A percentile compares a stretch with the other conserved stretches of the same genome.
Conservation (phyloP, 2,113 vertebrate genomes). For the Agelaius phoeniceus region DNA sequence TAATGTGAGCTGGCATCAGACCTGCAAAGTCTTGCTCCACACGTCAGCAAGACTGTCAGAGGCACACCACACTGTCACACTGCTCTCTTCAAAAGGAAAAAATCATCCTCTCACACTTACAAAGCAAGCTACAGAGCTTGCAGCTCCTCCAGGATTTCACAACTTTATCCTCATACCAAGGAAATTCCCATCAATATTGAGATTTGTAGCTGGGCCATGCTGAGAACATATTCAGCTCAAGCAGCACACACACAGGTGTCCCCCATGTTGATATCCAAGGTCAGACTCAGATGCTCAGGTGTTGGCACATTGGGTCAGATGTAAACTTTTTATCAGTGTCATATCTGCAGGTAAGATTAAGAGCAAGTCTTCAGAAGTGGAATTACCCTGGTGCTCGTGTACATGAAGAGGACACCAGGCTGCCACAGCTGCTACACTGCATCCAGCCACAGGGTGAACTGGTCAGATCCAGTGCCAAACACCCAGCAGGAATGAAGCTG, state of each 20-base stretch:
- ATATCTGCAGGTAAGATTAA: not conserved
- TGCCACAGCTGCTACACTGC: not conserved
- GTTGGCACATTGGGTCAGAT: not conserved
- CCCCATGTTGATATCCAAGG: not conserved
- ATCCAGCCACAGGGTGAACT: not conserved
- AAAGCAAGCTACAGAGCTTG: not conserved
- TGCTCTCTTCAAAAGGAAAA: not conserved
- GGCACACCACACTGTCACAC: not conserved
- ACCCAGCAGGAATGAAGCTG: not conserved
- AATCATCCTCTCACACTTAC: not conserved
- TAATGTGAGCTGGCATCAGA: not conserved
- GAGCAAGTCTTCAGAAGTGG: not conserved
- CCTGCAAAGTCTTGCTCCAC: not conserved
- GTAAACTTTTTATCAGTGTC: not conserved
- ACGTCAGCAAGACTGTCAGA: not conserved
- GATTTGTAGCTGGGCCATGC: not conserved
- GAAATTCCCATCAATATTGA: not conserved
- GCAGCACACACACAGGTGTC: not conserved
- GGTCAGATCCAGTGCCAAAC: not conserved
- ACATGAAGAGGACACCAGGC: not conserved
- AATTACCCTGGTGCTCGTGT: not conserved
- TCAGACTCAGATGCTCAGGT: not conserved
- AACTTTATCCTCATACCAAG: not conserved
- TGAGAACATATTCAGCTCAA: not conserved
- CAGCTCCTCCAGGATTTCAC: not conserved